phyloP scores from a whole-genome alignment of 2,888 invertebrate genomes.

The Amitus sp. region DNA sequence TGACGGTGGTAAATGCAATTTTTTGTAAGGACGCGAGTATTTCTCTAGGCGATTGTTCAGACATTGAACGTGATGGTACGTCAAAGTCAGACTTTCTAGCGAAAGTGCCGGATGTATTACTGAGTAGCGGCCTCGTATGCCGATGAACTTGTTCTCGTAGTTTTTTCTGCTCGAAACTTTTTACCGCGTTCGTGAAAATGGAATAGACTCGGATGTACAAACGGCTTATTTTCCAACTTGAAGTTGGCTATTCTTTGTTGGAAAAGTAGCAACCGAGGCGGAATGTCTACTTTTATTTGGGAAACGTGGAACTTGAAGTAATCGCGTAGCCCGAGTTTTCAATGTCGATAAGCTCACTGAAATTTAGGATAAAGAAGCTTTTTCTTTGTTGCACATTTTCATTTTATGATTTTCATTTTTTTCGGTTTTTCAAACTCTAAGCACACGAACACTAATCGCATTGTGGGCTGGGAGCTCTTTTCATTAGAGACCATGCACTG shows the following conservation, averaged over 20 bases:
- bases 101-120: constrained; percentile 40
- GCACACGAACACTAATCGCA: too few species aligned
- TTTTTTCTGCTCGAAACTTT: constrained; percentile 38
- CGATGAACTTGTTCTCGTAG: constrained; percentile 39
- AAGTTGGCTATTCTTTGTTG: not conserved
- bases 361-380: too few species aligned
- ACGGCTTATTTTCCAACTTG: constrained; percentile 24
- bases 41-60: too few species aligned
- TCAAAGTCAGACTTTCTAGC: constrained; percentile 36
- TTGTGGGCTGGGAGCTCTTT: too few species aligned
- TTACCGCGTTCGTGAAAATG: constrained; percentile 17
- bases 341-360: too few species aligned
- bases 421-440: too few species aligned
- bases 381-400: too few species aligned
- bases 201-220: constrained; percentile 1
- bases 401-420: too few species aligned
- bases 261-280: not conserved
- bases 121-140: constrained; percentile 37
- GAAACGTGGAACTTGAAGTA: too few species aligned
- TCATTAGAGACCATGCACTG: too few species aligned
- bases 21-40: constrained; percentile 23
- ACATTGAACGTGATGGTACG: constrained; percentile 24
- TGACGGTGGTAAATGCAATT: constrained; percentile 35
- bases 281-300: not conserved
- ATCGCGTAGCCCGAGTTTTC: too few species aligned